Evolutionary conservation across 2,113 vertebrate genomes (phyloP).

Genomic region (Neotragus moschatus): DNA sequence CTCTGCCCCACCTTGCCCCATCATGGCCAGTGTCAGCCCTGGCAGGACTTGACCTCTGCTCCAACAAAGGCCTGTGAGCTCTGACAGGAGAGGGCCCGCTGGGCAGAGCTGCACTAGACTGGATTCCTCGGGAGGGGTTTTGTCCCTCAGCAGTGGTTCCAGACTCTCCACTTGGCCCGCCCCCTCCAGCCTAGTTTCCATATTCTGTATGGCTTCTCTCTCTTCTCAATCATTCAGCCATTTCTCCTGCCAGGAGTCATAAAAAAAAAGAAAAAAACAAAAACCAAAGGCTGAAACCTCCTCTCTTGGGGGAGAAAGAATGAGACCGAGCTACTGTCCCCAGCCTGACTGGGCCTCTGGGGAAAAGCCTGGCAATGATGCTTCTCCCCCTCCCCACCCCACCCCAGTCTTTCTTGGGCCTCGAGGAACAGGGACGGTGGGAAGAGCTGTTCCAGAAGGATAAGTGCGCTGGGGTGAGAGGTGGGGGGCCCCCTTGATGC

Average conservation of each 20-base stretch:
- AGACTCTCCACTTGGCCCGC: background rate
- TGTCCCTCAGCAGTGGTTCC: background rate
- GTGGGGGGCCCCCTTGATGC: background rate
- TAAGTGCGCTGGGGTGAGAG: background rate
- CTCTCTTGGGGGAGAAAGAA: background rate
- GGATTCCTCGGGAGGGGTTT: background rate
- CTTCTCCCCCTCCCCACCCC: background rate
- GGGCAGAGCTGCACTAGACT: background rate
- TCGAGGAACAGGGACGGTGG: background rate
- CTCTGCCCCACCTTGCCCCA: background rate
- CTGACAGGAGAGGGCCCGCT: background rate
- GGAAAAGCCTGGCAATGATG: background rate
- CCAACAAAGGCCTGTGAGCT: background rate
- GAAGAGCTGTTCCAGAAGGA: background rate
- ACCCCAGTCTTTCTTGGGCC: background rate
- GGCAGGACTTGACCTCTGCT: background rate
- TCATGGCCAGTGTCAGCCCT: background rate
- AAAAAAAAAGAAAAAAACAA: background rate
- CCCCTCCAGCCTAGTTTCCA: background rate
- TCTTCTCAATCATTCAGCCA: background rate
- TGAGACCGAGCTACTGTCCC: background rate
- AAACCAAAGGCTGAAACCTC: background rate
- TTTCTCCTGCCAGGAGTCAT: background rate
- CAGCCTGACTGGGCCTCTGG: background rate
- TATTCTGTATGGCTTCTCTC: background rate